Evolutionary conservation across 1,140 invertebrate species (phyloP).

Genomic region (Sitobion miscanthi): DNA sequence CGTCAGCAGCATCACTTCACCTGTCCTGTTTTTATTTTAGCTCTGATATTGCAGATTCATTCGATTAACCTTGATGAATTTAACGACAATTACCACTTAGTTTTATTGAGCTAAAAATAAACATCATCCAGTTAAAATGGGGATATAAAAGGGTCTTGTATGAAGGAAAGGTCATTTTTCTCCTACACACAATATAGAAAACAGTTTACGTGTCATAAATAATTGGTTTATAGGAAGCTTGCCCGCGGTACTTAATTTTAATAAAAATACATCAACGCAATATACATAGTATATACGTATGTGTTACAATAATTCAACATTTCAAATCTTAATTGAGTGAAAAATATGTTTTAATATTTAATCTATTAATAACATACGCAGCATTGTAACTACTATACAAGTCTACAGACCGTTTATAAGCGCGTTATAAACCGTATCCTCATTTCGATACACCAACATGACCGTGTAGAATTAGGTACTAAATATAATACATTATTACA

Average conservation of each 20-base stretch:
- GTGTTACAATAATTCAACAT: slow-evolving; percentile 9
- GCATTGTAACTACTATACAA: background rate
- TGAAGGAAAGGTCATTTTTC: slow-evolving; percentile 46
- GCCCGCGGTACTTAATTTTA: slow-evolving; percentile 36
- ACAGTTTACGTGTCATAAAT: slow-evolving; percentile 40
- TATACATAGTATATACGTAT: background rate
- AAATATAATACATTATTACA: background rate
- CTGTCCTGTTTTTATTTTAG: slow-evolving; percentile 48
- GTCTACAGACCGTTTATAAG: background rate
- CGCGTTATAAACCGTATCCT: background rate
- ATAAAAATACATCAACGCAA: slow-evolving; percentile 40
- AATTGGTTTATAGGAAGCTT: slow-evolving; percentile 40
- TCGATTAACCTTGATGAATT: slow-evolving; percentile 55
- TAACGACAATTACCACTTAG: slow-evolving; percentile 50
- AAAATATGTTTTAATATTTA: background rate
- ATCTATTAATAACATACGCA: background rate
- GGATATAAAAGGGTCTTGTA: slow-evolving; percentile 44
- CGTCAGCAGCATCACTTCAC: slow-evolving; percentile 17
- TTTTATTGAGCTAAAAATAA: slow-evolving; percentile 52
- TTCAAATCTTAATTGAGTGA: slow-evolving; percentile 39
- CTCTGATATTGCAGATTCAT: slow-evolving; percentile 54
- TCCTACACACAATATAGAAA: slow-evolving; percentile 28
- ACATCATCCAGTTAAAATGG: slow-evolving; percentile 32
- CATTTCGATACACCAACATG: background rate
- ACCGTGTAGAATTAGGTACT: background rate